Percentiles rank a stretch among this genome's conserved stretches.
Conservation (phyloP, 2,797 vertebrate species). For the Acanthornis magna region DNA sequence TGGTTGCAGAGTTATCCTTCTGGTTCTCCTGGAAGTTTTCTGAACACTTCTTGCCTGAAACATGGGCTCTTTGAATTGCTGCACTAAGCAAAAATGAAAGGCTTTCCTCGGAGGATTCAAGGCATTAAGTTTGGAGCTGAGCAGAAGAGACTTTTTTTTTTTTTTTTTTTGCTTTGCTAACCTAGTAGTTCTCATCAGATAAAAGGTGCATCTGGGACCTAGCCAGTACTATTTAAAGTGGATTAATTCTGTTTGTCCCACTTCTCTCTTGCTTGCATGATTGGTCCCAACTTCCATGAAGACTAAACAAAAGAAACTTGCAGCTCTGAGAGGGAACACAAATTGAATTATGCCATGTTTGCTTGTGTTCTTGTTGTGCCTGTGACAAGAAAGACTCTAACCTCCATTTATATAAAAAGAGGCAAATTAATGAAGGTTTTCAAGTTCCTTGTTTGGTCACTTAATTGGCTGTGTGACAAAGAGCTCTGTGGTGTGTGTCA, state of each 20-base stretch:
- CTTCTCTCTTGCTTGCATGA: slow-evolving; percentile 24
- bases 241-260: slow-evolving; percentile 45
- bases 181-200: slow-evolving; percentile 38
- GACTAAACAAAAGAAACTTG: not conserved
- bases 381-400: slow-evolving; percentile 59
- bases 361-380: slow-evolving; percentile 12
- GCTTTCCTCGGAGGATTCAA: slow-evolving; percentile 6
- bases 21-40: not conserved
- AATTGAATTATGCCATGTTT: slow-evolving; percentile 66
- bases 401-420: slow-evolving; percentile 60
- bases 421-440: slow-evolving; percentile 76
- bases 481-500: slow-evolving; percentile 66
- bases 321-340: slow-evolving; percentile 34
- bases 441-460: slow-evolving; percentile 72
- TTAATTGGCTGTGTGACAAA: slow-evolving; percentile 78
- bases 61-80: not conserved
- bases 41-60: not conserved
- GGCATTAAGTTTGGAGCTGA: slow-evolving; percentile 15
- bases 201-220: slow-evolving; percentile 23
- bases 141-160: not conserved
- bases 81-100: not conserved
- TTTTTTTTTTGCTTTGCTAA: not conserved
- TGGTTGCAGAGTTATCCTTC: not conserved
- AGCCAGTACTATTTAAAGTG: slow-evolving; percentile 22
- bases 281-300: slow-evolving; percentile 3